Conservation (phyloP, 2,113 vertebrate genomes). For the Microtus montanus region DNA sequence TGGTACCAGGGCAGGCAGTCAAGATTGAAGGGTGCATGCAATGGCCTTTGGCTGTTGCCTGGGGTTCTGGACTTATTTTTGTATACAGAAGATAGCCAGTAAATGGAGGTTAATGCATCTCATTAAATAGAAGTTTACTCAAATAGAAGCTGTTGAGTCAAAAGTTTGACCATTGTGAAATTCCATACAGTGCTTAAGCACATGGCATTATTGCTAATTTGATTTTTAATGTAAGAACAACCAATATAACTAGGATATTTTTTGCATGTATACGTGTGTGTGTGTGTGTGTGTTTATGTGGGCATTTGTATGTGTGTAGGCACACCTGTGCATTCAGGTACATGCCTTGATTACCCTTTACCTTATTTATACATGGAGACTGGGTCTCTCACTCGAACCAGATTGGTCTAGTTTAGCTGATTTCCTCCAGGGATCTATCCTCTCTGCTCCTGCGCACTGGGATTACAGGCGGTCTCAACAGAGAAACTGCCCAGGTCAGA, state of each 20-base stretch:
- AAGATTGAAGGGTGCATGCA: background rate
- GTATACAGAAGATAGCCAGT: accelerated
- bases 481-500: background rate
- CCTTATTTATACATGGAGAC: background rate
- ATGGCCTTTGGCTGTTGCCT: accelerated
- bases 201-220: background rate
- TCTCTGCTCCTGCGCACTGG: too few species aligned
- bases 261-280: background rate
- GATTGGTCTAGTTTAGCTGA: background rate
- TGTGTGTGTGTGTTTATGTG: background rate
- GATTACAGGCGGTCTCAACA: background rate
- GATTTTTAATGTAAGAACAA: background rate
- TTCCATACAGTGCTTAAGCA: background rate
- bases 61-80: background rate
- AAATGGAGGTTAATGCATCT: background rate
- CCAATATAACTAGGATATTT: background rate
- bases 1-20: too few species aligned
- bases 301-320: background rate
- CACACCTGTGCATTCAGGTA: background rate
- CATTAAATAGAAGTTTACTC: background rate
- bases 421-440: background rate
- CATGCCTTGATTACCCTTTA: background rate
- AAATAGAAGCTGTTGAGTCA: background rate
- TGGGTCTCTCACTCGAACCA: background rate
- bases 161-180: background rate